phyloP scores from a whole-genome alignment of 1,140 invertebrate species.

The Heliconius himera region DNA sequence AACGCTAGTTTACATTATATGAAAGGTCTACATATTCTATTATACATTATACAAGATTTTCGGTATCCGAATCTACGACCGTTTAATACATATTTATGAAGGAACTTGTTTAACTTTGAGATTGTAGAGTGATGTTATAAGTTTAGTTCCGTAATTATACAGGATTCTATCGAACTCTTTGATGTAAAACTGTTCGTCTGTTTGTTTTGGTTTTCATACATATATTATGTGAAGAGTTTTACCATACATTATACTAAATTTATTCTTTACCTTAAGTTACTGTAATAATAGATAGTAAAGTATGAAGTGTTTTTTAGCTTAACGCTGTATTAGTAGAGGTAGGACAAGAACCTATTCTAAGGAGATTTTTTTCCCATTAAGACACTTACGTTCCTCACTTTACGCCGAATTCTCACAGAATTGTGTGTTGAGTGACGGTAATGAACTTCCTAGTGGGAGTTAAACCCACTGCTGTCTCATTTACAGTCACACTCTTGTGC shows the following conservation, averaged over 20 bases:
- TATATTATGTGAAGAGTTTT: background rate
- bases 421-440: too few species aligned
- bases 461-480: too few species aligned
- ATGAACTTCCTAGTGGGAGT: too few species aligned
- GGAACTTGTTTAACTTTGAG: background rate
- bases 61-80: background rate
- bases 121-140: background rate
- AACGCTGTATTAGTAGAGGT: background rate
- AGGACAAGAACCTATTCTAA: too few species aligned
- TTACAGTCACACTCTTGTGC: too few species aligned
- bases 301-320: too few species aligned
- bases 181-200: background rate
- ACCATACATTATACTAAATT: background rate
- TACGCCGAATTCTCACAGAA: too few species aligned
- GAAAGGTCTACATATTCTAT: too few species aligned
- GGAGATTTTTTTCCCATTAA: too few species aligned
- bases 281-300: background rate
- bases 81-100: conserved; percentile 5
- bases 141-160: conserved; percentile 2
- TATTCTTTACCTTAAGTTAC: too few species aligned
- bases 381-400: too few species aligned
- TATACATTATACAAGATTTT: background rate
- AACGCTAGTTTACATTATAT: too few species aligned
- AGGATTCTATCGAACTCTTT: conserved; percentile 1
- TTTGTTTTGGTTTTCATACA: conserved; percentile 6